phyloP scores from a whole-genome alignment of 2,888 invertebrate genomes.

The Drosophila atroscutellata region DNA sequence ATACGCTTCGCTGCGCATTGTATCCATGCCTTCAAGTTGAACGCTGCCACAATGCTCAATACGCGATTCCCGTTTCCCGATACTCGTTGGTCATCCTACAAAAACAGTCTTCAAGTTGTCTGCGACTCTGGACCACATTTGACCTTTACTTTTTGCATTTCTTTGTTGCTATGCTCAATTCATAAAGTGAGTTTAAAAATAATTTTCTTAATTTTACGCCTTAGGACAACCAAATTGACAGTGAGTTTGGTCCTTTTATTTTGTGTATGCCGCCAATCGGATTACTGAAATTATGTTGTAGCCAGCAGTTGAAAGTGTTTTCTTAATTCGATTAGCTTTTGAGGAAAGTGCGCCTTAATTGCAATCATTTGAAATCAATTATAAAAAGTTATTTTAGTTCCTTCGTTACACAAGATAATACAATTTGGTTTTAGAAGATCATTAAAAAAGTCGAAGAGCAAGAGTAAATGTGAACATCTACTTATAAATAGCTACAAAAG shows the following conservation, averaged over 20 bases:
- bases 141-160: background rate
- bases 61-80: slow-evolving; percentile 5
- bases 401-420: background rate
- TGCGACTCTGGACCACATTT: slow-evolving; percentile 35
- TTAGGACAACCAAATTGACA: slow-evolving; percentile 52
- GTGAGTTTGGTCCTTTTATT: slow-evolving; percentile 20
- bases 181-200: slow-evolving; percentile 56
- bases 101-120: background rate
- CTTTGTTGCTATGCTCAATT: slow-evolving; percentile 27
- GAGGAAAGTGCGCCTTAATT: background rate
- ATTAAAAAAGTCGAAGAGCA: too few species aligned
- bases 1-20: slow-evolving; percentile 68
- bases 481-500: background rate
- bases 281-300: slow-evolving; percentile 21
- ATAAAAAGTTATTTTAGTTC: background rate
- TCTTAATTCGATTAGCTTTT: slow-evolving; percentile 8
- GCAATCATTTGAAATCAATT: background rate
- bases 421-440: too few species aligned
- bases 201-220: slow-evolving; percentile 55
- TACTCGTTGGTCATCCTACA: background rate
- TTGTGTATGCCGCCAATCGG: slow-evolving; percentile 30
- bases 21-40: slow-evolving; percentile 34
- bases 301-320: slow-evolving; percentile 11
- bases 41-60: slow-evolving; percentile 26
- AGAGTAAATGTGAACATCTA: too few species aligned